Evolutionary conservation across 1,140 invertebrate genomes (phyloP).

Genomic region (Reticulitermes speratus): DNA sequence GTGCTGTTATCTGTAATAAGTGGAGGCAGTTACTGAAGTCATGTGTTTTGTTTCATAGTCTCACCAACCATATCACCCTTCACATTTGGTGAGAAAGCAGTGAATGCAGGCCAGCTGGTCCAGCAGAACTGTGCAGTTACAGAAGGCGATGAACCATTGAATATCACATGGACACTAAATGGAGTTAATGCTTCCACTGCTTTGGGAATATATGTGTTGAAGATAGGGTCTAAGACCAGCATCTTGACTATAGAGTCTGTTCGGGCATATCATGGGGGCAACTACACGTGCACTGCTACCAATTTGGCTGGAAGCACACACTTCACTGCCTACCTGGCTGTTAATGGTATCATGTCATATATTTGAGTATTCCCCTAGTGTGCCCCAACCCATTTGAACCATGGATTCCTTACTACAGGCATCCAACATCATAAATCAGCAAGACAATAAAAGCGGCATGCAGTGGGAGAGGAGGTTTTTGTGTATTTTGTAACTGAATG

Average conservation of each 20-base stretch:
- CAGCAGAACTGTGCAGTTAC: slow-evolving; percentile 44
- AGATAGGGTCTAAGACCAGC: slow-evolving; percentile 39
- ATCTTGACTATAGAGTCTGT: slow-evolving; percentile 46
- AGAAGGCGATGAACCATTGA: slow-evolving; percentile 46
- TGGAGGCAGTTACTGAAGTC: not conserved
- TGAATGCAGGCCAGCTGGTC: slow-evolving; percentile 47
- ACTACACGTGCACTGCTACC: slow-evolving; percentile 75
- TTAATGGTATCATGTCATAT: slow-evolving; percentile 39
- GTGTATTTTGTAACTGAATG: too few species aligned
- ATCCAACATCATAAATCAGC: too few species aligned
- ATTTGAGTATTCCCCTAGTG: not conserved
- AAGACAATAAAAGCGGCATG: too few species aligned
- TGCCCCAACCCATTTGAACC: too few species aligned
- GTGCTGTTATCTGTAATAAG: not conserved
- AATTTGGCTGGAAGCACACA: slow-evolving; percentile 66
- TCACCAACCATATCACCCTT: slow-evolving; percentile 33
- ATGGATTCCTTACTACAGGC: too few species aligned
- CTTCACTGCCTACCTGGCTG: slow-evolving; percentile 59
- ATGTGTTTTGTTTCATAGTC: slow-evolving; percentile 29
- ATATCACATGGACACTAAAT: slow-evolving; percentile 44
- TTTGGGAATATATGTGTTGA: slow-evolving; percentile 41
- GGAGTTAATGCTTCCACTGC: slow-evolving; percentile 37
- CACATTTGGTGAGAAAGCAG: slow-evolving; percentile 33
- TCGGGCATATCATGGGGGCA: slow-evolving; percentile 70
- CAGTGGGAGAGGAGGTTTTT: too few species aligned